Conservation (phyloP, 92 coral and sea anemone species). For the Zoanthus sociatus region DNA sequence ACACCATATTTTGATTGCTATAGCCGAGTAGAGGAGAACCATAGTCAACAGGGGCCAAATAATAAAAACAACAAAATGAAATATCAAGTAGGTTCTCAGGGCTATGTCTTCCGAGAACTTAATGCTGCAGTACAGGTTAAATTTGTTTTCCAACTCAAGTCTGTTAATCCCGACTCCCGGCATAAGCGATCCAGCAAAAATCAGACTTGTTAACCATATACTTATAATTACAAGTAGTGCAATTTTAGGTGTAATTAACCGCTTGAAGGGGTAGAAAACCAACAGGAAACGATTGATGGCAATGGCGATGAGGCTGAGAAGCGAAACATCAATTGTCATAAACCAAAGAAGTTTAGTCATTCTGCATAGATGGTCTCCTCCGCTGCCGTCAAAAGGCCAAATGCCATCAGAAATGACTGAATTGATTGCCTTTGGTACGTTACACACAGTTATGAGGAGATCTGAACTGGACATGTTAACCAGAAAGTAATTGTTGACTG, state of each 20-base stretch:
- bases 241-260: slow-evolving; percentile 4
- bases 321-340: slow-evolving; percentile 29
- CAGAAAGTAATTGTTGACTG: slow-evolving; percentile 28
- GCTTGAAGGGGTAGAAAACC: slow-evolving; percentile 34
- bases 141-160: neutral
- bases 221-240: slow-evolving; percentile 3
- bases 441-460: slow-evolving; percentile 22
- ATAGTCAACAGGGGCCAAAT: slow-evolving; percentile 17
- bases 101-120: neutral
- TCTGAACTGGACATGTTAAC: slow-evolving; percentile 42
- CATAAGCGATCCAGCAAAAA: slow-evolving; percentile 37
- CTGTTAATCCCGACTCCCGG: slow-evolving; percentile 15
- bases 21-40: slow-evolving; percentile 21
- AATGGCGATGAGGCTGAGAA: slow-evolving; percentile 42
- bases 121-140: neutral
- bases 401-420: slow-evolving; percentile 30
- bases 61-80: slow-evolving; percentile 30
- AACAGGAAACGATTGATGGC: slow-evolving; percentile 30
- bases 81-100: slow-evolving; percentile 6
- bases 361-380: slow-evolving; percentile 34
- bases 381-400: slow-evolving; percentile 11
- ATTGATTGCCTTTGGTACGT: slow-evolving; percentile 35
- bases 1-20: slow-evolving; percentile 17
- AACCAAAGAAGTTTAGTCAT: slow-evolving; percentile 38
- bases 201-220: slow-evolving; percentile 21